Base-by-base conservation (phyloP, 2,888 invertebrate genomes). In the Homarus gammarus region DNA sequence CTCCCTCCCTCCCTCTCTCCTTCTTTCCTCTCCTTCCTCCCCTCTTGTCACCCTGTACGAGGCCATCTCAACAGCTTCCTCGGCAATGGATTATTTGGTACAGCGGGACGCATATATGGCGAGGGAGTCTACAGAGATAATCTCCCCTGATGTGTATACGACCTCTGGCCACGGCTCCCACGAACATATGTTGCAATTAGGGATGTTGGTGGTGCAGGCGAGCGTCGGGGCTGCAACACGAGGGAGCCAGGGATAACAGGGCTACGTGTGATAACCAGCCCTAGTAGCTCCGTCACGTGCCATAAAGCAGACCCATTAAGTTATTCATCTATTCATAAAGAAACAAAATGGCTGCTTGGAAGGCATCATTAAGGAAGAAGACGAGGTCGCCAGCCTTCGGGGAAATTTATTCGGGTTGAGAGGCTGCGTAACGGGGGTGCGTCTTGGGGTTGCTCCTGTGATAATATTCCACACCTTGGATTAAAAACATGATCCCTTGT, bases 241-340 rank as follows among this genome's bases (percentile, higher is more conserved):
- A 8, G 40, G 33, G 44, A 18, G 44, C 31, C 12, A 27, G 44
- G 36, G 73, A 56, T 56, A 36, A 61, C 36, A 56, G 36, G 56
- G 40, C 31, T 38, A 77, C 61, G 77, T 77, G 84, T 77, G 84
- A 77, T 64, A 64, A 84, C 77, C 44, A 6, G 40, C 75, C 75
- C 73, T 38, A 36, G 68, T 27, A 56, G 51, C 56, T 38, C 40
- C 73, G 87, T 87, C 82, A 87, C 87, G 87, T 87, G 33, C 77
- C 87, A 87, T 87, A 82, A 87, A 82, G 73, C 87, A 73, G 75
- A 49, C 81, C 81, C 87, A 87, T 87, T 75, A 81, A 75, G 68
- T 82, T 87, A 81, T 82, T 87, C 87, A 87, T 87, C 81, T 87
- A 73, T 87, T 87, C 87, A 87, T 87, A 87, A 87, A 87, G 87